Conservation (phyloP, 2,113 vertebrate genomes). For the Eclectus roratus region DNA sequence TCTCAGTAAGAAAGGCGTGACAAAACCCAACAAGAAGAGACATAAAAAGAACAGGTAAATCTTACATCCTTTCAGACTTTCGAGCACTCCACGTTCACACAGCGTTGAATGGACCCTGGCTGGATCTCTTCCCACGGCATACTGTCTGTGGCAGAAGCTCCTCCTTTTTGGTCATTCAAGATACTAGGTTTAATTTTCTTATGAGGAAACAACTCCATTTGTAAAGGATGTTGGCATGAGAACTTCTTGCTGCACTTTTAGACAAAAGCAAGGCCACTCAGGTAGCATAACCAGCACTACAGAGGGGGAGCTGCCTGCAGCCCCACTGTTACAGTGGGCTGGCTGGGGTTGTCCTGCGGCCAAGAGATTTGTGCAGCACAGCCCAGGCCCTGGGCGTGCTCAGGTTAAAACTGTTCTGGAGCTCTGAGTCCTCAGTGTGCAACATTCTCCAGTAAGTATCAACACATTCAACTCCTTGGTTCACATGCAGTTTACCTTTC, state of each 20-base stretch:
- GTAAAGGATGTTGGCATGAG: neutral
- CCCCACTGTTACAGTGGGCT: no score
- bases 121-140: neutral
- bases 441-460: neutral
- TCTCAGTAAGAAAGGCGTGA: neutral
- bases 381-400: rapidly evolving
- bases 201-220: neutral
- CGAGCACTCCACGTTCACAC: neutral
- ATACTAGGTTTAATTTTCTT: neutral
- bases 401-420: neutral
- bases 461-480: neutral
- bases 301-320: neutral
- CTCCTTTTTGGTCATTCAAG: neutral
- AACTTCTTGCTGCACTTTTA: neutral
- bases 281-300: no score
- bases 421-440: neutral
- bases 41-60: neutral
- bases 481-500: neutral
- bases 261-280: neutral
- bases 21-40: neutral
- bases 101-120: neutral
- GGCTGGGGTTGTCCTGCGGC: neutral
- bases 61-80: neutral
- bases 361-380: neutral
- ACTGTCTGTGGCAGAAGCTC: neutral